Evolutionary conservation across 2,797 vertebrate genomes (phyloP), one percentile per base, ranked within the genome.

Genomic region (Enteromius trimaculatus): DNA sequence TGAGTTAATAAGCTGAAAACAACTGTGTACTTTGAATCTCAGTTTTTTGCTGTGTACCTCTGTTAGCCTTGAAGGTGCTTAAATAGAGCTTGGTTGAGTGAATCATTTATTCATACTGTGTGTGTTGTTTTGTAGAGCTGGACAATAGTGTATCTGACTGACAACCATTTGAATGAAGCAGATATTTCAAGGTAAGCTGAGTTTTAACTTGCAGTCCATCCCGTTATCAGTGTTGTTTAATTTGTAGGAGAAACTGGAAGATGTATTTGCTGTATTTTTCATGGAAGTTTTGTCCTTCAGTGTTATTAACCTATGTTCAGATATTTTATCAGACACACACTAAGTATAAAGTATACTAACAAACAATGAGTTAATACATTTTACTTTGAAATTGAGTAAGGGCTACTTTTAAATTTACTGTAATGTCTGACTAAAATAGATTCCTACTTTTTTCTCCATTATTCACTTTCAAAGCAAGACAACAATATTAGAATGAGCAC

Each of bases 61-160:
- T 34, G 62, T 19, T 65, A 65, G 16, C 62, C 65, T 42, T 69
- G 21, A 34, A 69, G 2, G 6, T 42, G 6, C 37, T 69, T 23
- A 69, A 69, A 69, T 14, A 42, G 21, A 42, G 37, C 37, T 69
- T 60, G 23, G 4, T 69, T 23, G 5, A 44, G 13, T 69, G 5
- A 23, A 44, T 44, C 14, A 44, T 69, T 44, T 3, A 16, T 44
- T 69, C n/a, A 16, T 44, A 16, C 11, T 3, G 13, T 69, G 37
- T 42, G 31, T 39, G 66, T 66, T 39, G 65, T 44, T 69, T 69
- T 69, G 39, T 44, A 44, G 11, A 69, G n/a, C 39, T 70, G 68
- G n/a, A 26, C 39, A 44, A 26, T 16, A 70, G 14, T 47, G 14
- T 26, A 16, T 26, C 39, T 9, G 39, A 47, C 16, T 47, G 68